Evolutionary conservation across 2,797 vertebrate species (phyloP).

Genomic region (Eurystomus glaucurus): DNA sequence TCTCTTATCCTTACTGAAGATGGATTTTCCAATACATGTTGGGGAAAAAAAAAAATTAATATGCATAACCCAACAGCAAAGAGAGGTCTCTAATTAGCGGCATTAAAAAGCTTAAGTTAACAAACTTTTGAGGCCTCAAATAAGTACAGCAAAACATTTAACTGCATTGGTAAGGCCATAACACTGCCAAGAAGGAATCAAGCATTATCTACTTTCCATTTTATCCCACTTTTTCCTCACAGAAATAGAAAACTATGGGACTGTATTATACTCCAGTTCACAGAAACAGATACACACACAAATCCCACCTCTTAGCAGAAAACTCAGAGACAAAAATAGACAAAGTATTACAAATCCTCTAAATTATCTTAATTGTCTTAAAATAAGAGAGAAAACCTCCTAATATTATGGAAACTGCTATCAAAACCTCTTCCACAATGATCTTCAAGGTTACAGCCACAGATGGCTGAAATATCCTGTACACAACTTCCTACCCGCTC

Average conservation of each 20-base stretch:
- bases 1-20: not conserved
- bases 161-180: not conserved
- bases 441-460: not conserved
- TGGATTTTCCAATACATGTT: not conserved
- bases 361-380: not conserved
- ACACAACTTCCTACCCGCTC: not conserved
- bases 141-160: not conserved
- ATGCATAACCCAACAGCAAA: not conserved
- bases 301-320: not conserved
- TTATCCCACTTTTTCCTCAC: not conserved
- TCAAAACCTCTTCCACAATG: not conserved
- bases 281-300: not conserved
- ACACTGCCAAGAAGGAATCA: not conserved
- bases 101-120: not conserved
- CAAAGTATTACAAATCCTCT: not conserved
- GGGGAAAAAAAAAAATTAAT: too few species aligned
- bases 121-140: not conserved
- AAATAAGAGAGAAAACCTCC: fast-evolving
- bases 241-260: not conserved
- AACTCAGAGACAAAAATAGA: not conserved
- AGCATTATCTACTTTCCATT: not conserved
- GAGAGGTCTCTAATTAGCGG: not conserved
- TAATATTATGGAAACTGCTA: not conserved
- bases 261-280: not conserved
- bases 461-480: not conserved